Evolutionary conservation across 1,140 invertebrate genomes (phyloP).

Genomic region (Drosophila neocordata): DNA sequence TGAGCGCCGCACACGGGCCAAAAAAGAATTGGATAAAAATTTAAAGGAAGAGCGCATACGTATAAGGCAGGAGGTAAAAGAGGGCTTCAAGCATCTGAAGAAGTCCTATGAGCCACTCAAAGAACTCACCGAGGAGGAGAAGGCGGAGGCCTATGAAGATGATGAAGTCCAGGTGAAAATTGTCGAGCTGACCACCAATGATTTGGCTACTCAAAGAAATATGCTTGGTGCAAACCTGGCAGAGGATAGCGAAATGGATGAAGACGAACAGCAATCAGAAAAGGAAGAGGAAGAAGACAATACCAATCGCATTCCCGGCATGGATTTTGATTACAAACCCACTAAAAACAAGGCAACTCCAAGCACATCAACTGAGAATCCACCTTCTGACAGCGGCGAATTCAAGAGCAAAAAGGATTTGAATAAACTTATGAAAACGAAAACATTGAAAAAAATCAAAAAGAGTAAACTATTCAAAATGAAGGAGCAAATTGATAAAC

Average conservation of each 20-base stretch:
- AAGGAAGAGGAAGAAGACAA: conserved; percentile 78
- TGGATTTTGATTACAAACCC: conserved; percentile 83
- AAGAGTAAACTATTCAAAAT: conserved; percentile 89
- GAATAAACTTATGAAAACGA: conserved; percentile 86
- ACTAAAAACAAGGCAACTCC: conserved; percentile 36
- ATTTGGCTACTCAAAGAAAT: conserved; percentile 86
- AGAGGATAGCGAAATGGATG: conserved; percentile 83
- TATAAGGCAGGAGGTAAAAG: conserved; percentile 88
- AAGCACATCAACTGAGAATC: conserved; percentile 16
- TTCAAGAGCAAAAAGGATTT: conserved; percentile 85
- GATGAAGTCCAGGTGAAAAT: conserved; percentile 90
- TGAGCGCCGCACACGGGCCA: conserved; percentile 87
- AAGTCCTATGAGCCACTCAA: conserved; percentile 86
- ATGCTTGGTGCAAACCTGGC: conserved; percentile 88
- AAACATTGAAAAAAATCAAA: conserved; percentile 87
- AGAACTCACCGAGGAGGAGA: conserved; percentile 87
- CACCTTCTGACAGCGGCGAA: conserved; percentile 19
- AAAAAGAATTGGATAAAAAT: conserved; percentile 87
- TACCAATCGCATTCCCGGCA: conserved; percentile 84
- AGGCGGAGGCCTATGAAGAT: conserved; percentile 87
- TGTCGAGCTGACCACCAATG: conserved; percentile 87
- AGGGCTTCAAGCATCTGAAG: conserved; percentile 83
- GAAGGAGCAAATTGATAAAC: conserved; percentile 87
- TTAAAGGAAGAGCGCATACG: conserved; percentile 89
- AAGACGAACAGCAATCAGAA: conserved; percentile 71